Base-by-base conservation (phyloP, 2,113 vertebrate species). In the Colius striatus region DNA sequence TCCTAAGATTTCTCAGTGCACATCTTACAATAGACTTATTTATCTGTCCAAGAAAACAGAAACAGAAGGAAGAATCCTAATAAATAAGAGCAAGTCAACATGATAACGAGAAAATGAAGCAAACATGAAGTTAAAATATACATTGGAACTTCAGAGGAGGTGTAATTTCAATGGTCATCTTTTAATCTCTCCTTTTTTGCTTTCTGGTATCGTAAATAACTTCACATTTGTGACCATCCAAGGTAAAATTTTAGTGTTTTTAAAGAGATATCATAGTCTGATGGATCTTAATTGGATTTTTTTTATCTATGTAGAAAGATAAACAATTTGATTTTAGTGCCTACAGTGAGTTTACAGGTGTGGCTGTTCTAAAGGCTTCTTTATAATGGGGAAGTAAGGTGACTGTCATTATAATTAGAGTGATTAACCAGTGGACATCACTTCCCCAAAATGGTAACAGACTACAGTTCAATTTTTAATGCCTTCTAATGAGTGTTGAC, bases 271-370 rank as follows among this genome's bases (percentile, higher is more conserved):
- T 32, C 53, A 57, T 27, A 79, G 29, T 55, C 61, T 76, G 50
- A 48, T 93, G 41, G n/a, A 32, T 68, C 50, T 20, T 88, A 95
- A 87, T 75, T 88, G 62, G 29, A 83, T 86, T 90, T 93, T 90
- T 93, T 36, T 85, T 90, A 88, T 87, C 79, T 76, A 5, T 25
- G 13, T 63, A 23, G 23, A 32, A 93, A 94, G 89, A 92, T 32
- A 94, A 88, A 91, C 58, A 0, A 27, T 75, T 93, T 88, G 4
- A 90, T 79, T 85, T 78, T 60, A 72, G 45, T 83, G 38, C 58
- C 54, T 74, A 30, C 11, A 45, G 41, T 29, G 47, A 81, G 30
- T 65, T 91, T 51, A 58, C 32, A 85, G 75, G 32, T 85, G 57
- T 76, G 26, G 58, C 58, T 73, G 38, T n/a, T 47, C n/a, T 78